These are phyloP conservation scores for Eubasilissa splendida DNA, from an alignment of 2,888 invertebrate species.

Conservation along the genomic window DNA sequence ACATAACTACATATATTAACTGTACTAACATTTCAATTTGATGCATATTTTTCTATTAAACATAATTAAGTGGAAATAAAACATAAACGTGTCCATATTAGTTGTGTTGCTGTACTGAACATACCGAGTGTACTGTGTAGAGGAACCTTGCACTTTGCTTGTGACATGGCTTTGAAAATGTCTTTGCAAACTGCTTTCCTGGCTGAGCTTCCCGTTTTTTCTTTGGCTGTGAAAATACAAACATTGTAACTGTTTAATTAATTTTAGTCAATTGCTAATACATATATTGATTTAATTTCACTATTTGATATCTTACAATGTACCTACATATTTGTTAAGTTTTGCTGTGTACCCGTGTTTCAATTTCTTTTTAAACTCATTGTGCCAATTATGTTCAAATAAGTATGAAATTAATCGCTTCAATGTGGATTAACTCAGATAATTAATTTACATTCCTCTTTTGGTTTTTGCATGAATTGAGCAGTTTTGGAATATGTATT, in stretches of 20 bases:
- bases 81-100: not conserved
- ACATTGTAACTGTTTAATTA: not conserved
- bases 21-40: no score
- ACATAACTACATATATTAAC: no score
- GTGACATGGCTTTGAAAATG: constrained; percentile 42
- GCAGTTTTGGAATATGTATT: no score
- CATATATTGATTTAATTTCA: no score
- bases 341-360: not conserved
- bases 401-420: no score
- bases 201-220: constrained; percentile 30
- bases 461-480: no score
- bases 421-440: no score
- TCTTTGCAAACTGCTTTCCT: constrained; percentile 36
- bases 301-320: not conserved
- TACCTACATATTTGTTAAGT: not conserved
- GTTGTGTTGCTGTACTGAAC: not conserved
- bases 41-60: no score
- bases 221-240: constrained; percentile 21
- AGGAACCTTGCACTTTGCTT: constrained; percentile 30
- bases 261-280: no score
- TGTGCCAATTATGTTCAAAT: no score
- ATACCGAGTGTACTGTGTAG: not conserved
- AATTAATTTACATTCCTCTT: no score
- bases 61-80: not conserved
- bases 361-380: no score